phyloP scores from a whole-genome alignment of 2,113 vertebrate genomes.

The Gambusia holbrooki region DNA sequence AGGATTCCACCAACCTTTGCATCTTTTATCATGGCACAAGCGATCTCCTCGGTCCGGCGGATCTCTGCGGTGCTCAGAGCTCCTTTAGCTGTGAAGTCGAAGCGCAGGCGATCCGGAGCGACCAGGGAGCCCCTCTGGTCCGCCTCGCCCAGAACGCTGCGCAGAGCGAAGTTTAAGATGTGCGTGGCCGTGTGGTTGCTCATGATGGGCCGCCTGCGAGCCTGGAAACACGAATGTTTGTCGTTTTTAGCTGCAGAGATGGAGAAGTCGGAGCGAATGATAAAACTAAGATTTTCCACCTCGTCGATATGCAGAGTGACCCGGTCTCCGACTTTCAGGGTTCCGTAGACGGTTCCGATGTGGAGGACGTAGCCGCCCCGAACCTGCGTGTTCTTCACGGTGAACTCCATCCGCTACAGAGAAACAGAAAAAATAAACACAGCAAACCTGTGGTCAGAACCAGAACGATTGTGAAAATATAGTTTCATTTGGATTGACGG shows the following conservation, averaged over 20 bases:
- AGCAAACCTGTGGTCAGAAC: not conserved
- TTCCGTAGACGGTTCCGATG: constrained; percentile 90
- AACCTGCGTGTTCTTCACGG: constrained; percentile 94
- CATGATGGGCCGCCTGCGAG: constrained; percentile 91
- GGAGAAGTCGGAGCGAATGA: not conserved
- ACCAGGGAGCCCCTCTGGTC: constrained; percentile 96
- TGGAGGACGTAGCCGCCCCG: constrained; percentile 94
- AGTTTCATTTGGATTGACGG: no score
- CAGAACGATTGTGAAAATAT: not conserved
- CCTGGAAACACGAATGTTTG: constrained; percentile 65
- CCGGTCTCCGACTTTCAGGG: constrained; percentile 87
- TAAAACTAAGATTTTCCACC: constrained; percentile 74
- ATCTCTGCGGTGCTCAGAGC: constrained; percentile 90
- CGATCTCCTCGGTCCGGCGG: constrained; percentile 86
- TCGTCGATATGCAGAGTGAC: constrained; percentile 90
- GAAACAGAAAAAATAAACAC: not conserved
- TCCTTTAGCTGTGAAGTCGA: constrained; percentile 96
- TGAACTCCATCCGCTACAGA: constrained; percentile 93
- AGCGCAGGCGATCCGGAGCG: constrained; percentile 91
- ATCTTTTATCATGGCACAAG: constrained; percentile 86
- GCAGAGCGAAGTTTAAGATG: constrained; percentile 94
- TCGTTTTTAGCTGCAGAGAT: no score
- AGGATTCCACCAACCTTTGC: constrained; percentile 83
- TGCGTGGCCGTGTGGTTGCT: constrained; percentile 97
- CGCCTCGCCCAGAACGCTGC: constrained; percentile 91